A percentile compares a stretch with the other conserved stretches of the same genome.
phyloP scores from a whole-genome alignment of 64 coral and sea anemone species.

The Actinia equina region DNA sequence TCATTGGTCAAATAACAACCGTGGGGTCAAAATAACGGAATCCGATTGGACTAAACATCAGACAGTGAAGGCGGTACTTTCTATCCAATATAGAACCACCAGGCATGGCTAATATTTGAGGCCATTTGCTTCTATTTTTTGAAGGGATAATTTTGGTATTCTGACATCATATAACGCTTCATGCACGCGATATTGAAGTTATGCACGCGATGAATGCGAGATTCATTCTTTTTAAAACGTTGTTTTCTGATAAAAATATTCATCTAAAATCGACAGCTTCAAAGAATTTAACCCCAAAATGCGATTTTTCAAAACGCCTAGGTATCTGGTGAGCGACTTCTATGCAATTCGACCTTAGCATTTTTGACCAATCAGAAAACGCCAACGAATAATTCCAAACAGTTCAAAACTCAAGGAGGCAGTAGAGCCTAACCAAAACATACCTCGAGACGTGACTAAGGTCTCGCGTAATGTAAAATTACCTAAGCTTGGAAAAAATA shows the following conservation, averaged over 20 bases:
- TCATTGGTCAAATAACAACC: slow-evolving; percentile 41
- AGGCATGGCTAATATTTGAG: slow-evolving; percentile 8
- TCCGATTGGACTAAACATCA: slow-evolving; percentile 58
- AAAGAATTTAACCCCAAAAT: background rate
- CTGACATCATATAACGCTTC: slow-evolving; percentile 54
- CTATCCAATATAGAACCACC: slow-evolving; percentile 18
- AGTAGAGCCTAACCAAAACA: slow-evolving; percentile 23
- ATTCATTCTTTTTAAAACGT: background rate
- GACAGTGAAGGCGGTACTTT: slow-evolving; percentile 34
- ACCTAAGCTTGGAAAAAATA: background rate
- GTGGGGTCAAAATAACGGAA: slow-evolving; percentile 3
- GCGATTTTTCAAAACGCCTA: background rate
- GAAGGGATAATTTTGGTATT: slow-evolving; percentile 70
- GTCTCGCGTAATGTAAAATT: background rate
- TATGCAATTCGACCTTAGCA: background rate
- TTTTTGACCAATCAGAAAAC: background rate
- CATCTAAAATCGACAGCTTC: background rate
- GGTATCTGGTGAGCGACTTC: background rate
- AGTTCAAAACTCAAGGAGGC: slow-evolving; percentile 1
- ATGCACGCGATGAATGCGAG: slow-evolving; percentile 3
- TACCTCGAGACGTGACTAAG: background rate
- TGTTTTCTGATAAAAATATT: background rate
- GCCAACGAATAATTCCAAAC: slow-evolving; percentile 15
- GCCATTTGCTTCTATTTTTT: slow-evolving; percentile 28
- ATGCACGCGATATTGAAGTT: slow-evolving; percentile 60